Percentiles rank a stretch among this genome's conserved stretches.
Conservation (phyloP, 2,113 vertebrate species). For the Dipodomys stephensi region DNA sequence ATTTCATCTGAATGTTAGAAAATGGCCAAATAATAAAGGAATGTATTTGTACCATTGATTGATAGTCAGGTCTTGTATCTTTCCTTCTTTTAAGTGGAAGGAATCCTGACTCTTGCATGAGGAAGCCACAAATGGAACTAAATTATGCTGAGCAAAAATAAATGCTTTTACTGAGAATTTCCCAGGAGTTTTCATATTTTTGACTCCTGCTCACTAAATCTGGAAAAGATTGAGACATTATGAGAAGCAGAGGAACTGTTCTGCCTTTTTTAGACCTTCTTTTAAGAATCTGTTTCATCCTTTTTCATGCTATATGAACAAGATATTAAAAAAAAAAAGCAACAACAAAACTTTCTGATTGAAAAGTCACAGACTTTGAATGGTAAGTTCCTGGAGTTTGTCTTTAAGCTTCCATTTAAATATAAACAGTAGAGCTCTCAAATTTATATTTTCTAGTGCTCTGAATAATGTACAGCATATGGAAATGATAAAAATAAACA, state of each 20-base stretch:
- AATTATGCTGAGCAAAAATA: conserved; percentile 80
- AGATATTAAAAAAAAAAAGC: conserved; percentile 26
- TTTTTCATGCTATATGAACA: conserved; percentile 53
- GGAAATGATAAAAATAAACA: conserved; percentile 25
- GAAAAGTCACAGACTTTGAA: conserved; percentile 52
- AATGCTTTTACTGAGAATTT: conserved; percentile 81
- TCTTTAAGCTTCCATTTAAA: conserved; percentile 51
- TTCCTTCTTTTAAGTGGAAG: conserved; percentile 45
- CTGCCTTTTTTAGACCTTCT: conserved; percentile 77
- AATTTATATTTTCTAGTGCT: conserved; percentile 53
- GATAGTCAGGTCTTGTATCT: not conserved
- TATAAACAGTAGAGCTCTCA: not conserved
- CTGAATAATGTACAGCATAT: conserved; percentile 10
- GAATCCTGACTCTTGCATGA: conserved; percentile 57
- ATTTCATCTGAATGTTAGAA: conserved; percentile 37
- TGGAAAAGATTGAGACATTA: conserved; percentile 78
- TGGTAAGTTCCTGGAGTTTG: conserved; percentile 18
- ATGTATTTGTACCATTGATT: not conserved
- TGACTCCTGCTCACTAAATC: conserved; percentile 82
- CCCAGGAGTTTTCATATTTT: conserved; percentile 83
- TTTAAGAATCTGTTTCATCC: conserved; percentile 66
- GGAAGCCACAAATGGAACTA: conserved; percentile 72
- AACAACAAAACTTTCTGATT: not conserved
- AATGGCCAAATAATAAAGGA: conserved; percentile 24
- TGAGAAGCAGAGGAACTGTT: conserved; percentile 67